Percentiles rank a stretch among this genome's conserved stretches.
These are phyloP conservation scores for Polylopha cassiicola DNA, from an alignment of 2,888 invertebrate species.

Conservation along the genomic window DNA sequence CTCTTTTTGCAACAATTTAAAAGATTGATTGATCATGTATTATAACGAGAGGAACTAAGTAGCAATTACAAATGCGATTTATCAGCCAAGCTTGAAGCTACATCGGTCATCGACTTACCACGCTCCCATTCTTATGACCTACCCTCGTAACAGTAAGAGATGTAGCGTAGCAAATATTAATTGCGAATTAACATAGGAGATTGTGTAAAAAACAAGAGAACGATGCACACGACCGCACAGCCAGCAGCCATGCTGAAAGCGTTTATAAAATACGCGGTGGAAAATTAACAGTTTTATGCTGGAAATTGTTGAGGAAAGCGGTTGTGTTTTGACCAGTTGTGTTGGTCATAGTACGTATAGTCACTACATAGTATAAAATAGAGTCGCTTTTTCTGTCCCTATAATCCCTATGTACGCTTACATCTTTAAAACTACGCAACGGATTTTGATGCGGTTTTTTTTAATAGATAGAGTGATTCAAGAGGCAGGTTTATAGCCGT, in stretches of 20 bases:
- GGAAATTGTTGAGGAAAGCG: no score
- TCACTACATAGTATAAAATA: no score
- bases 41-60: conserved; percentile 9
- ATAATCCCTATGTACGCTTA: no score
- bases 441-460: no score
- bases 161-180: conserved; percentile 45
- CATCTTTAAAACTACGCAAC: no score
- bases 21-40: conserved; percentile 18
- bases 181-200: conserved; percentile 36
- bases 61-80: conserved; percentile 16
- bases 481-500: no score
- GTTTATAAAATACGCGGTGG: no score
- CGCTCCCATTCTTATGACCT: conserved; percentile 52
- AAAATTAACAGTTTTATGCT: no score
- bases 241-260: conserved; percentile 27
- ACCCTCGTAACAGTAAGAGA: conserved; percentile 38
- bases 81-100: conserved; percentile 20
- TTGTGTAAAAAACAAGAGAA: conserved; percentile 39
- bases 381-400: no score
- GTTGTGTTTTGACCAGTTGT: no score
- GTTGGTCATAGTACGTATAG: no score
- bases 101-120: conserved; percentile 31
- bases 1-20: conserved; percentile 1
- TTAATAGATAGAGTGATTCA: no score
- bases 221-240: conserved; percentile 49